phyloP scores from a whole-genome alignment of 2,113 vertebrate genomes.

The Lutjanus erythropterus region DNA sequence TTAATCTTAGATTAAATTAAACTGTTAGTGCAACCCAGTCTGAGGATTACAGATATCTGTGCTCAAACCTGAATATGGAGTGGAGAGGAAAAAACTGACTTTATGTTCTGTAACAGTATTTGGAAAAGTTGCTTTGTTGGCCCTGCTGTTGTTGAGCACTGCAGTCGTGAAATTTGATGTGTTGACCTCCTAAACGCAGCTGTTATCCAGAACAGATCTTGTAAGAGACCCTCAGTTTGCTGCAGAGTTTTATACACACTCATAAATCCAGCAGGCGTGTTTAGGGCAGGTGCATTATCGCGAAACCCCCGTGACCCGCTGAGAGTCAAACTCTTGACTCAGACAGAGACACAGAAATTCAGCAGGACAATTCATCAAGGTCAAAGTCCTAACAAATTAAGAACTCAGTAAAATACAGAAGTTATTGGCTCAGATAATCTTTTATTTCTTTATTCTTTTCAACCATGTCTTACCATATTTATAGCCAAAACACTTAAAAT shows the following conservation, averaged over 20 bases:
- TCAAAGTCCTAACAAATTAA: constrained; percentile 48
- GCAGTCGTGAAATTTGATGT: constrained; percentile 43
- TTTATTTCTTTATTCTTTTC: not conserved
- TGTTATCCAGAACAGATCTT: constrained; percentile 50
- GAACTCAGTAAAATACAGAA: constrained; percentile 23
- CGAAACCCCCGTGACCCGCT: constrained; percentile 20
- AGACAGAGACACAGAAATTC: constrained; percentile 8
- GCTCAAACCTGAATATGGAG: not conserved
- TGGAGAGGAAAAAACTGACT: not conserved
- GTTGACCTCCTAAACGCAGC: constrained; percentile 53
- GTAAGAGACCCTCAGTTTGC: constrained; percentile 35
- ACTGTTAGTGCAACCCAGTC: too few relatives aligned
- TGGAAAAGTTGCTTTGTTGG: constrained; percentile 32
- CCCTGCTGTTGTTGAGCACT: constrained; percentile 14
- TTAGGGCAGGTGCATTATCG: constrained; percentile 34
- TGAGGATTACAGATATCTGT: too few relatives aligned
- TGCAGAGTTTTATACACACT: constrained; percentile 53
- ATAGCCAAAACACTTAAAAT: constrained; percentile 66
- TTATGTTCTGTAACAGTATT: constrained; percentile 46
- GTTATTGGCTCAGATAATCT: not conserved
- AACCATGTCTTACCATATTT: constrained; percentile 59
- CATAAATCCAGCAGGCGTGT: constrained; percentile 54
- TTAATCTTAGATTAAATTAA: too few relatives aligned
- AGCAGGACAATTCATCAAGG: constrained; percentile 5
- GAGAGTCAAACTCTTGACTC: constrained; percentile 20